phyloP scores from a whole-genome alignment of 2,888 invertebrate genomes.

The Liposcelis brunnea region DNA sequence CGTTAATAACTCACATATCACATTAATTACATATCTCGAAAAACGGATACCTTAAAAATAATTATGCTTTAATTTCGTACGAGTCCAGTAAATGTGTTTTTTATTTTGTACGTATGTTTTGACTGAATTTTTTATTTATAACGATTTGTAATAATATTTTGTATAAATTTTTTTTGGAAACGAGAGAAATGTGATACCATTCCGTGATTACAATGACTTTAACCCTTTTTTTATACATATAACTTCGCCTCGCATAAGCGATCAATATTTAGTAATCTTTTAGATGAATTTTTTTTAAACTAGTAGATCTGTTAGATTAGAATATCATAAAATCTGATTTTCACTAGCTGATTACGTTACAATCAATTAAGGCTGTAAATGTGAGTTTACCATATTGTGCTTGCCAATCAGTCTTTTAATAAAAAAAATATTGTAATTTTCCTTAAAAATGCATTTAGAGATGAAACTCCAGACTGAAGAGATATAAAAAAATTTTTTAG shows the following conservation, averaged over 20 bases:
- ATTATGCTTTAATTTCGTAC: no score
- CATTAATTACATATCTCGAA: no score
- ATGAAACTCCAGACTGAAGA: not conserved
- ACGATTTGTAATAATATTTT: not conserved
- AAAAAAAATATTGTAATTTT: not conserved
- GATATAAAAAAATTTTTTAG: not conserved
- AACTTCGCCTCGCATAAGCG: not conserved
- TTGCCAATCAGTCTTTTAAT: constrained; percentile 1
- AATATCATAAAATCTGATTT: not conserved
- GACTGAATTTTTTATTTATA: no score
- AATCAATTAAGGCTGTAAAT: not conserved
- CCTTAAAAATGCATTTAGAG: not conserved
- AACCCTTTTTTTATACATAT: not conserved
- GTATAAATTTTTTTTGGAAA: not conserved
- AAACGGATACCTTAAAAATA: no score
- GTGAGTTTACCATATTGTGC: constrained; percentile 5
- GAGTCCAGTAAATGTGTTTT: no score
- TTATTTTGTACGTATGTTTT: no score
- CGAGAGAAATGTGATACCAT: not conserved
- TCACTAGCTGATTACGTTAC: not conserved
- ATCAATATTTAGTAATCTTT: no score
- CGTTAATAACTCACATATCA: no score
- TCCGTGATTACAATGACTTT: not conserved
- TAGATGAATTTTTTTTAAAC: no score
- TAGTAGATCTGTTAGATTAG: no score